phyloP scores from a whole-genome alignment of 2,888 invertebrate genomes.

The Tetragnatha montana region DNA sequence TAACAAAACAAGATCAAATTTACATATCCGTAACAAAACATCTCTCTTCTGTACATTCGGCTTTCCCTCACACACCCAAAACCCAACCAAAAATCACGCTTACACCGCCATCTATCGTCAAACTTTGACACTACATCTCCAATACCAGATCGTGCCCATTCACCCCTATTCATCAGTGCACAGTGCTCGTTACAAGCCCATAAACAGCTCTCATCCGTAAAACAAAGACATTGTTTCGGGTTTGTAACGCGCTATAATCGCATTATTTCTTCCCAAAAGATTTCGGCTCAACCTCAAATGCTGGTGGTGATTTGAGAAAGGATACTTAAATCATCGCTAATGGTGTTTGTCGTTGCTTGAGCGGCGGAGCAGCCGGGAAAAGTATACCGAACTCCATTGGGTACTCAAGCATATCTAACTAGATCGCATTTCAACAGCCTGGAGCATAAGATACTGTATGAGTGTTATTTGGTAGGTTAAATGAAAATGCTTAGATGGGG shows the following conservation, averaged over 20 bases:
- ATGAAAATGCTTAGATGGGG: no score
- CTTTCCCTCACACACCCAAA: neutral
- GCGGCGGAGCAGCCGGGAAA: neutral
- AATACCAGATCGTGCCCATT: neutral
- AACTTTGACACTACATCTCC: neutral
- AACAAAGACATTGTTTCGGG: conserved; percentile 19
- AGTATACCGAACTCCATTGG: neutral
- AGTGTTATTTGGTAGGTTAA: no score
- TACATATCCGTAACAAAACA: neutral
- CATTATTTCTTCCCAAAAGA: neutral
- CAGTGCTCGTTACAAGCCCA: neutral
- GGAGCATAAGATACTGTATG: neutral
- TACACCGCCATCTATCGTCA: neutral
- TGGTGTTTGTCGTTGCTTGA: neutral
- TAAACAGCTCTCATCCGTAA: neutral
- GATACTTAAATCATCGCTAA: neutral
- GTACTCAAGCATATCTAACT: neutral
- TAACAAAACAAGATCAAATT: no score
- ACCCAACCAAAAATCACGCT: neutral
- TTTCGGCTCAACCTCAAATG: conserved; percentile 1
- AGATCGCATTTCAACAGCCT: neutral
- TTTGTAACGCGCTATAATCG: neutral
- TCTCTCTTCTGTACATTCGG: neutral
- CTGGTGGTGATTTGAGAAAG: neutral
- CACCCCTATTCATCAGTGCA: conserved; percentile 6